A percentile compares a stretch with the other conserved stretches of the same genome.
These are phyloP conservation scores for Arctia plantaginis DNA, from an alignment of 2,888 invertebrate species.

Conservation along the genomic window DNA sequence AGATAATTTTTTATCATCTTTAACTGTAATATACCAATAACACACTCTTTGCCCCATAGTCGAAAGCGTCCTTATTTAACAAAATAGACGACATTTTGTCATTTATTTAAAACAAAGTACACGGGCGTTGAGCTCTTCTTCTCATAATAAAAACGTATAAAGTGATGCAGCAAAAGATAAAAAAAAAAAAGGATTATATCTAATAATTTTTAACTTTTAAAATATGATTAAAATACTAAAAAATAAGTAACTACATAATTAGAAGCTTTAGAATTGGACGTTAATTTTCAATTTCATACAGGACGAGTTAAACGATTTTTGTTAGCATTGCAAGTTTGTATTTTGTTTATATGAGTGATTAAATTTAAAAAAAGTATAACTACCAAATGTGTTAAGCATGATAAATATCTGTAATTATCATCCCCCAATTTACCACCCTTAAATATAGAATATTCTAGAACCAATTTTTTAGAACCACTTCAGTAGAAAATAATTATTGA, in stretches of 20 bases:
- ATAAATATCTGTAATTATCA: too few relatives aligned
- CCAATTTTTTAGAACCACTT: too few relatives aligned
- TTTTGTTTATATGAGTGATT: too few relatives aligned
- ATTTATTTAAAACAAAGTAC: background rate
- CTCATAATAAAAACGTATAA: background rate
- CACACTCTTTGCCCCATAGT: background rate
- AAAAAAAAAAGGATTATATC: background rate
- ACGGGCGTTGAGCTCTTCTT: background rate
- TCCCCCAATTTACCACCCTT: too few relatives aligned
- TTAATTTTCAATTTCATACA: conserved; percentile 31
- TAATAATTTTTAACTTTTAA: background rate
- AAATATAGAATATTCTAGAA: too few relatives aligned
- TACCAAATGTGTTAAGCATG: too few relatives aligned
- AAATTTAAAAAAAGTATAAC: too few relatives aligned
- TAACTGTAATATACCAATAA: background rate
- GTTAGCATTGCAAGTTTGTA: too few relatives aligned
- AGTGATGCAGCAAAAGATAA: background rate
- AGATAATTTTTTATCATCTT: too few relatives aligned
- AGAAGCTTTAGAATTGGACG: conserved; percentile 43
- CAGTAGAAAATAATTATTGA: too few relatives aligned
- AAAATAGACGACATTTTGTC: background rate
- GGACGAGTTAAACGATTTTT: background rate
- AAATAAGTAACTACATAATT: background rate
- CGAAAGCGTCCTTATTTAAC: background rate
- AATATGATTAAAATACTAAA: background rate